phyloP scores from a whole-genome alignment of 2,113 vertebrate species.

The Craseonycteris thonglongyai region DNA sequence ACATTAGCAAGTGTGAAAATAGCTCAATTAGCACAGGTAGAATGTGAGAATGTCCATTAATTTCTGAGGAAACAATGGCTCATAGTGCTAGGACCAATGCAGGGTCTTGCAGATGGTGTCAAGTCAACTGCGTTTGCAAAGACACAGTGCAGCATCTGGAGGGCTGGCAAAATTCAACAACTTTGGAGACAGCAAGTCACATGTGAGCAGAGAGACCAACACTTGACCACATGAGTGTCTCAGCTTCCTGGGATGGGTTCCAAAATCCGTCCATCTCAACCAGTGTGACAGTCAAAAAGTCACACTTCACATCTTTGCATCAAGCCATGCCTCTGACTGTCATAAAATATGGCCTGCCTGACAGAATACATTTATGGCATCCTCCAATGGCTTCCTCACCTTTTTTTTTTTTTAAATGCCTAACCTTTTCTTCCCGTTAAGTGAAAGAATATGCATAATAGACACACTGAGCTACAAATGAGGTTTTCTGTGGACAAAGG shows the following conservation, averaged over 20 bases:
- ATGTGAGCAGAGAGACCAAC: slow-evolving; percentile 73
- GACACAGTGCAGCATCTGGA: slow-evolving; percentile 68
- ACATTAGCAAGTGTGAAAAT: slow-evolving; percentile 74
- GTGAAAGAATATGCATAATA: slow-evolving; percentile 48
- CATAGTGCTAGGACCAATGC: slow-evolving; percentile 40
- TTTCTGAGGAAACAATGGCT: slow-evolving; percentile 68
- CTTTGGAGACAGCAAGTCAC: slow-evolving; percentile 61
- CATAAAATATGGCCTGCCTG: slow-evolving; percentile 67
- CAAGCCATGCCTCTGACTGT: slow-evolving; percentile 67
- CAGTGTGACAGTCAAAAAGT: slow-evolving; percentile 73
- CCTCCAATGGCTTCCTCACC: slow-evolving; percentile 64
- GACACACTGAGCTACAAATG: slow-evolving; percentile 29
- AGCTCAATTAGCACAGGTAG: slow-evolving; percentile 74
- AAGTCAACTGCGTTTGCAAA: slow-evolving; percentile 54
- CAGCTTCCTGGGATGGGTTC: slow-evolving; percentile 73
- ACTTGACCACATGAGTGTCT: slow-evolving; percentile 74
- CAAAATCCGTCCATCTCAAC: slow-evolving; percentile 74
- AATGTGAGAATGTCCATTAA: slow-evolving; percentile 71
- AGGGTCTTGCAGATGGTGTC: slow-evolving; percentile 71
- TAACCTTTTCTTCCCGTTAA: slow-evolving; percentile 66
- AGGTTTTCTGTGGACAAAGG: slow-evolving; percentile 46
- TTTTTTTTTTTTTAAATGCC: slow-evolving; percentile 66
- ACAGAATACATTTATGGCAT: slow-evolving; percentile 71
- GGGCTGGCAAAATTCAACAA: slow-evolving; percentile 60
- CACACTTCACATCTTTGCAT: slow-evolving; percentile 71